Evolutionary conservation across 2,888 invertebrate species (phyloP).

Genomic region (Leucania comma): DNA sequence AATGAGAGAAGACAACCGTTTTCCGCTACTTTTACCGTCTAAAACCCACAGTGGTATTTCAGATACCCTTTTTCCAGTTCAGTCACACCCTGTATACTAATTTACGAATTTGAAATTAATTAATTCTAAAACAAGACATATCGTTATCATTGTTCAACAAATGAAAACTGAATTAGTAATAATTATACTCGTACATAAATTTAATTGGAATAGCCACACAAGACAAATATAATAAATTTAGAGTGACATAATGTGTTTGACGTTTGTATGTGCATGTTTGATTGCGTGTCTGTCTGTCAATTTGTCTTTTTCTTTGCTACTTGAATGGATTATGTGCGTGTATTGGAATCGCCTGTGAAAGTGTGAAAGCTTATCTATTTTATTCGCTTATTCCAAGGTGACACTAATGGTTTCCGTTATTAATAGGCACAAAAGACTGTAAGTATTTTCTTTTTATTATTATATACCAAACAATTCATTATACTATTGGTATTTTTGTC

Average conservation of each 20-base stretch:
- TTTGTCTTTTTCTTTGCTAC: slow-evolving; percentile 13
- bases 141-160: slow-evolving; percentile 3
- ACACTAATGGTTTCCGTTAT: neutral
- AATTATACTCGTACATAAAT: slow-evolving; percentile 35
- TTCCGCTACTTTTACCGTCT: too few relatives aligned
- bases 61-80: neutral
- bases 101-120: neutral
- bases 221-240: slow-evolving; percentile 39
- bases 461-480: neutral
- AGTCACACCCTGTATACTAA: neutral
- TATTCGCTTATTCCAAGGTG: neutral
- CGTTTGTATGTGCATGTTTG: slow-evolving; percentile 5
- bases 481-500: neutral
- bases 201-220: slow-evolving; percentile 41
- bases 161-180: slow-evolving; percentile 34
- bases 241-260: slow-evolving; percentile 36
- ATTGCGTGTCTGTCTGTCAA: slow-evolving; percentile 38
- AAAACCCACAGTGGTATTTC: too few relatives aligned
- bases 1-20: too few relatives aligned
- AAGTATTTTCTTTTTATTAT: too few relatives aligned
- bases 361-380: slow-evolving; percentile 14
- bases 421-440: neutral
- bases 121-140: slow-evolving; percentile 11
- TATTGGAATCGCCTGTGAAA: slow-evolving; percentile 15
- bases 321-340: slow-evolving; percentile 32